Conservation (phyloP, 2,113 vertebrate genomes). For the Cryptotis parvus region DNA sequence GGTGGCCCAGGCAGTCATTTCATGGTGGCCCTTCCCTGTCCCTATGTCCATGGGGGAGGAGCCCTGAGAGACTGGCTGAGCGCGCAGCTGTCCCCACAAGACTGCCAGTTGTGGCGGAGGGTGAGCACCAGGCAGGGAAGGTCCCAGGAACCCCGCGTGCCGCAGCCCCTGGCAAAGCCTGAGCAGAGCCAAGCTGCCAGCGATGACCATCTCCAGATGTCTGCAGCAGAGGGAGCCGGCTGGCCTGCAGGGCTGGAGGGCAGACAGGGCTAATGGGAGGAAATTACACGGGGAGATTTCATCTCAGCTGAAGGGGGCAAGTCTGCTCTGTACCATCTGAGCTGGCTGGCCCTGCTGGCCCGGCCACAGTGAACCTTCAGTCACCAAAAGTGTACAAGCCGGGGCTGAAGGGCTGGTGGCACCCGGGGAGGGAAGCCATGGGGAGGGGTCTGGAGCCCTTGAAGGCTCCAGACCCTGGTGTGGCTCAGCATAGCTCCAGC, state of each 20-base stretch:
- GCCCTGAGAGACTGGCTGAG: not conserved
- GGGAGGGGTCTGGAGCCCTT: too few relatives aligned
- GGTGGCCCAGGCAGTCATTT: not conserved
- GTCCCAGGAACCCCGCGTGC: constrained; percentile 18
- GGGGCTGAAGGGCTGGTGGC: not conserved
- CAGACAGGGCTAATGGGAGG: constrained; percentile 78
- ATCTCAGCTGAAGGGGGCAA: constrained; percentile 67
- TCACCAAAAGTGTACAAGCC: not conserved
- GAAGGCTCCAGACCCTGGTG: not conserved
- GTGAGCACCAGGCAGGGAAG: not conserved
- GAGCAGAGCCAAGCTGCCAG: constrained; percentile 21
- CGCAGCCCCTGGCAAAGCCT: not conserved
- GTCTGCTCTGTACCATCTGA: constrained; percentile 21
- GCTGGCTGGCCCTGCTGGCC: constrained; percentile 34
- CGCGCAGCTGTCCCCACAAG: not conserved
- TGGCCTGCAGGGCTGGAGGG: constrained; percentile 59
- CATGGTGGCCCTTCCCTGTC: not conserved
- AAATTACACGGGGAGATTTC: constrained; percentile 81
- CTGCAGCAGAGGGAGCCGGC: constrained; percentile 42
- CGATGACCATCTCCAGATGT: constrained; percentile 63
- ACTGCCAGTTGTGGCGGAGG: not conserved
- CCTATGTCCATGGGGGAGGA: not conserved
- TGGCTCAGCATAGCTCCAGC: not conserved
- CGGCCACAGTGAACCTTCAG: not conserved
- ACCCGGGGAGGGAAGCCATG: not conserved